Conservation (phyloP, 2,113 vertebrate genomes). For the Boleophthalmus pectinirostris region DNA sequence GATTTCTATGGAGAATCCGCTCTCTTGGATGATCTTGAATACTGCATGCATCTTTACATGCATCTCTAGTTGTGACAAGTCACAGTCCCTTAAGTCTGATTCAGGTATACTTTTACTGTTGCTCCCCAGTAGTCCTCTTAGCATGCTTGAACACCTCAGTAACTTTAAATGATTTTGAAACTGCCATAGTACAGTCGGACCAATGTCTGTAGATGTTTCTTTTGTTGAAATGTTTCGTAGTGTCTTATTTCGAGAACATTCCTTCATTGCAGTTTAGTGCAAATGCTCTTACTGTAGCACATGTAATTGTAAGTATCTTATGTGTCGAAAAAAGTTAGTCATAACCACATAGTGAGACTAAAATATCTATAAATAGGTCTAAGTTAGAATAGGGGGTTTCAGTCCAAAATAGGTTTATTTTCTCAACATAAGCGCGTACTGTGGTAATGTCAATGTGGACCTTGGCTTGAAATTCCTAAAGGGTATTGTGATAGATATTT, state of each 20-base stretch:
- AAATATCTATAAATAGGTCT: slow-evolving; percentile 45
- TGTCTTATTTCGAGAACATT: slow-evolving; percentile 87
- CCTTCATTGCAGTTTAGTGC: slow-evolving; percentile 80
- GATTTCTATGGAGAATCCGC: slow-evolving; percentile 24
- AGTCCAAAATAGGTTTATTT: slow-evolving; percentile 42
- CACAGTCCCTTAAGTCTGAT: slow-evolving; percentile 21
- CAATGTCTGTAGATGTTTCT: slow-evolving; percentile 81
- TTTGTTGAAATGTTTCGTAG: slow-evolving; percentile 72
- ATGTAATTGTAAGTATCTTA: slow-evolving; percentile 70
- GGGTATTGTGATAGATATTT: slow-evolving; percentile 8
- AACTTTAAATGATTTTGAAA: slow-evolving; percentile 64
- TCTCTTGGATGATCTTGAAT: slow-evolving; percentile 32
- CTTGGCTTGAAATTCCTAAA: slow-evolving; percentile 30
- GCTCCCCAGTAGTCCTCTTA: slow-evolving; percentile 30
- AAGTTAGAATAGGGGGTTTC: slow-evolving; percentile 32
- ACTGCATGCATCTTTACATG: slow-evolving; percentile 53
- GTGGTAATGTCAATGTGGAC: slow-evolving; percentile 48
- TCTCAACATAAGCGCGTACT: slow-evolving; percentile 38
- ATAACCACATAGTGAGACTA: slow-evolving; percentile 35
- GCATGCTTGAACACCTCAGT: slow-evolving; percentile 59
- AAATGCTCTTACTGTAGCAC: slow-evolving; percentile 76
- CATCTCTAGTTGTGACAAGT: slow-evolving; percentile 30
- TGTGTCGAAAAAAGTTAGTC: slow-evolving; percentile 46
- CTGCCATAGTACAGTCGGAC: slow-evolving; percentile 81
- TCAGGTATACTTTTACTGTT: slow-evolving; percentile 30